A percentile compares a stretch with the other conserved stretches of the same genome.
Conservation (phyloP, 2,113 vertebrate genomes). For the Gorsachius goisagi region DNA sequence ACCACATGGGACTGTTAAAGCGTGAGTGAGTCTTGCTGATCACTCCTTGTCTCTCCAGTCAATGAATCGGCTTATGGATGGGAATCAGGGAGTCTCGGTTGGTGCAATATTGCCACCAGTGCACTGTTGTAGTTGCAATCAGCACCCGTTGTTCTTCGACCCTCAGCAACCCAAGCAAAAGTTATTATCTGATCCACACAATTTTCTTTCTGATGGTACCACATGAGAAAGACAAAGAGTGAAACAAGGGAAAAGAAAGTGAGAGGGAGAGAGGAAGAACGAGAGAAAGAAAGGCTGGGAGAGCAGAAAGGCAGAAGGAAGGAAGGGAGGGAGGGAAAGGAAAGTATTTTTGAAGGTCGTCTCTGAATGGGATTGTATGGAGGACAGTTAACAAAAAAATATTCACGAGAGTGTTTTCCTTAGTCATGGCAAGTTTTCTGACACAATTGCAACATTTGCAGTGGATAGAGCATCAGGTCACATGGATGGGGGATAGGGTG, state of each 20-base stretch:
- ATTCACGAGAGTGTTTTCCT: not conserved
- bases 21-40: too few species aligned
- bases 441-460: not conserved
- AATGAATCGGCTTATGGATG: too few species aligned
- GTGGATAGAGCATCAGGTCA: not conserved
- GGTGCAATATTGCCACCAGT: too few species aligned
- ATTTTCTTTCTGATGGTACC: not conserved
- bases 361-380: not conserved
- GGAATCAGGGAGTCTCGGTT: too few species aligned
- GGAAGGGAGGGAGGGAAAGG: accelerated
- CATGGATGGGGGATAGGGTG: accelerated
- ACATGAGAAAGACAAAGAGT: not conserved
- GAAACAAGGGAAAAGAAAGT: not conserved
- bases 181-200: not conserved
- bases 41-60: too few species aligned
- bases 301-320: not conserved
- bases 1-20: too few species aligned
- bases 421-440: not conserved
- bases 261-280: not conserved
- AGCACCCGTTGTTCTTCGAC: too few species aligned
- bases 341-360: not conserved
- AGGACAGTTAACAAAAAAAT: not conserved
- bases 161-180: too few species aligned
- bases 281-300: not conserved
- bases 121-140: too few species aligned